Evolutionary conservation across 1,140 invertebrate species (phyloP).

Genomic region (Lucilia cuprina): DNA sequence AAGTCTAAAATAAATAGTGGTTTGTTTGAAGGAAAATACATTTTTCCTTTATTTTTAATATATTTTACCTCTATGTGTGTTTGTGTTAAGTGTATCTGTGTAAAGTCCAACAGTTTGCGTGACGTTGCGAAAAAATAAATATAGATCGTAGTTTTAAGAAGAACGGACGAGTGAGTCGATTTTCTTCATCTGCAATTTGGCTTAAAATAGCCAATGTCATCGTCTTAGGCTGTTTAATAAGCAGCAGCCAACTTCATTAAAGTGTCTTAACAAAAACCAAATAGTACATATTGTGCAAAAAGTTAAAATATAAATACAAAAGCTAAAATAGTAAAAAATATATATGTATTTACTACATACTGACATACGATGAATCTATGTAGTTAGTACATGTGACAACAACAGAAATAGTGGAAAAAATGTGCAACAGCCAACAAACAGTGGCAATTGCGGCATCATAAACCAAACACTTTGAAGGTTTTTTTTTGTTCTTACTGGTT

Average conservation of each 20-base stretch:
- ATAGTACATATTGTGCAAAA: not conserved
- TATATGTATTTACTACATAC: no score
- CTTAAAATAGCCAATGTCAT: conserved; percentile 40
- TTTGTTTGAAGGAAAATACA: not conserved
- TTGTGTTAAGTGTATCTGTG: not conserved
- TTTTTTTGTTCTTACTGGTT: not conserved
- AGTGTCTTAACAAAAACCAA: conserved; percentile 11
- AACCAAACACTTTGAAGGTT: conserved; percentile 28
- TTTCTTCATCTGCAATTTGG: conserved; percentile 1
- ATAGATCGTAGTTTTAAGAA: conserved; percentile 26
- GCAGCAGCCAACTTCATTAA: conserved; percentile 45
- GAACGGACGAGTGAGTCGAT: not conserved
- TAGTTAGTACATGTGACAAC: no score
- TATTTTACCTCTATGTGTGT: not conserved
- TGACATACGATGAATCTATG: no score
- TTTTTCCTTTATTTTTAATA: not conserved
- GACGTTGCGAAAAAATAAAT: conserved; percentile 19
- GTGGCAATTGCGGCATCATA: conserved; percentile 30
- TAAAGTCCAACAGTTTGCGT: conserved; percentile 19
- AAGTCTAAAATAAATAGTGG: not conserved
- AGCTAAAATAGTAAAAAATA: conserved; percentile 12
- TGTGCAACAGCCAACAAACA: conserved; percentile 15
- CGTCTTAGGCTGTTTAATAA: conserved; percentile 40
- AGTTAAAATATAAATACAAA: conserved; percentile 27
- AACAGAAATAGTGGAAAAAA: conserved; percentile 20